Percentiles rank a stretch among this genome's conserved stretches.
These are phyloP conservation scores for Daphoenositta chrysoptera DNA, from an alignment of 2,113 vertebrate genomes.

Conservation along the genomic window DNA sequence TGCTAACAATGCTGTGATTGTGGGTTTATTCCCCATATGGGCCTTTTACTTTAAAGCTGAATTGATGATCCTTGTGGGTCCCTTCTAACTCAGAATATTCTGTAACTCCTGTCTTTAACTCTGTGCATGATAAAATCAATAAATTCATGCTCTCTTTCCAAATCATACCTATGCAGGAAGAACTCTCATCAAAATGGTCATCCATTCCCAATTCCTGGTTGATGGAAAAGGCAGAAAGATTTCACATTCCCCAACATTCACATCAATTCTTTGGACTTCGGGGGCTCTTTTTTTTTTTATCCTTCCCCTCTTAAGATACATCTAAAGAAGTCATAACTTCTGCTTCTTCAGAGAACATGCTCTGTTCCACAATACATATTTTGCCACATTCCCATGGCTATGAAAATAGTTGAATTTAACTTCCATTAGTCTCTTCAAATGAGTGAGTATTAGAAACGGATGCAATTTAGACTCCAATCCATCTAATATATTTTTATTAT, in stretches of 20 bases:
- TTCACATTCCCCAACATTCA: neutral
- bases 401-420: neutral
- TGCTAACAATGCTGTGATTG: neutral
- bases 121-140: neutral
- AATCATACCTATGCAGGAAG: neutral
- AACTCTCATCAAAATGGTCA: neutral
- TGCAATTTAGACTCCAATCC: neutral
- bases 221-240: neutral
- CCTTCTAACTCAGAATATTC: neutral
- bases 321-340: neutral
- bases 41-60: neutral
- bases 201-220: neutral
- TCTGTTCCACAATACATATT: neutral
- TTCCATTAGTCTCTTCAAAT: neutral
- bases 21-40: neutral
- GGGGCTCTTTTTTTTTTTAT: rapidly evolving
- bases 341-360: neutral
- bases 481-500: neutral
- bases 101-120: neutral
- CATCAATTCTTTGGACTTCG: neutral
- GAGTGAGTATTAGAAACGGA: neutral
- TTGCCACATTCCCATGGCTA: neutral
- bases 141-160: neutral
- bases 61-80: neutral
- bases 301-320: neutral